Evolutionary conservation across 2,113 vertebrate genomes (phyloP).

Genomic region (Acrocephalus kingi): DNA sequence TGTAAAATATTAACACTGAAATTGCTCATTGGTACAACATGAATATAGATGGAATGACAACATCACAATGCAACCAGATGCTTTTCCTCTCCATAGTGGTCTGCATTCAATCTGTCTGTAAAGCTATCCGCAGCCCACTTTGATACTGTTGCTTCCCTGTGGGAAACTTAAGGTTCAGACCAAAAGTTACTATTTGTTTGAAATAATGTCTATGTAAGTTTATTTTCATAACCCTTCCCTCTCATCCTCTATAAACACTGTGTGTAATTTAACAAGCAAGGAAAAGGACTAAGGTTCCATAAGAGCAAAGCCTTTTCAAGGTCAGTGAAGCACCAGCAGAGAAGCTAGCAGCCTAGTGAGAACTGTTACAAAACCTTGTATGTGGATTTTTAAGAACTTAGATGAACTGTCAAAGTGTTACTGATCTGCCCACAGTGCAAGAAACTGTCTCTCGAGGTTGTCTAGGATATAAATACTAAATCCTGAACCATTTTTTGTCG

Average conservation of each 20-base stretch:
- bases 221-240: background rate
- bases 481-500: background rate
- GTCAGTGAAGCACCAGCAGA: background rate
- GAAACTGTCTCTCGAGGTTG: background rate
- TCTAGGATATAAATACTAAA: background rate
- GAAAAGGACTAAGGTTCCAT: background rate
- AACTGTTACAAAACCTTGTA: background rate
- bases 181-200: background rate
- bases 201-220: background rate
- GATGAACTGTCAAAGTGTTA: background rate
- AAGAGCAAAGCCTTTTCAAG: background rate
- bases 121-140: background rate
- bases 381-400: background rate
- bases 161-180: background rate
- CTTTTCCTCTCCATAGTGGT: background rate
- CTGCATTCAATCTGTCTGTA: background rate
- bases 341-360: background rate
- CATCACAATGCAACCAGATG: background rate
- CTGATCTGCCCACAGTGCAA: background rate
- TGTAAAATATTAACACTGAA: background rate
- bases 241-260: background rate
- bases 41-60: background rate
- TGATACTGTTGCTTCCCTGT: background rate
- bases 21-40: background rate
- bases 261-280: background rate